Base-by-base conservation (phyloP, 1,140 invertebrate species). In the Zaprionus camerounensis region DNA sequence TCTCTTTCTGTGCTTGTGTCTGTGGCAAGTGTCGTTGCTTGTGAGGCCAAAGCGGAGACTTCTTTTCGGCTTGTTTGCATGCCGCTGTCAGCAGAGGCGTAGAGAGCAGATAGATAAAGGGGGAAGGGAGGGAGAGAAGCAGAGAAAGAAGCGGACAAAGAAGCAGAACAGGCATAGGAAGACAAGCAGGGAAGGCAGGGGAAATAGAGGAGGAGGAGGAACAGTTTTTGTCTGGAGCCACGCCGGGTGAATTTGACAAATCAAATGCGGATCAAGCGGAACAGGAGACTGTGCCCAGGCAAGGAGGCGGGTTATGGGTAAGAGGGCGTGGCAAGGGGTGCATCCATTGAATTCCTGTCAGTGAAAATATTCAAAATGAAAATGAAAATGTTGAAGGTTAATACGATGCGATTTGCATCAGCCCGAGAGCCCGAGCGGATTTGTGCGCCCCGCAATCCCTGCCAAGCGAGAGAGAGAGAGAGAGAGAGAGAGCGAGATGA, bases 341-440 rank as follows among this genome's bases (percentile, higher is more conserved):
- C 15, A 34, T 20, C 73, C 78, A 80, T 80, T 83, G 80, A 81
- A 81, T 84, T 81, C 51, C 78, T 71, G 71, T 80, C 80, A 71
- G 68, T 64, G 65, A 67, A 78, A 86, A 82, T 82, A 80, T 82
- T 78, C 78, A 71, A 76, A 63, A 68, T 61, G 59, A 72, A 84
- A 87, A 82, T 79, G 72, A 88, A 83, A 83, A 83, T 78, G 84
- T 83, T 81, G 78, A 88, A 88, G 83, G 83, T 88, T 87, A 88
- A 87, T 88, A 72, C 81, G 71, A 78, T 87, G 84, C 75, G 84
- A 88, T 88, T 87, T 82, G 82, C 62, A 64, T 58, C 62, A 71
- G 66, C 17, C 36, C 36, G 3, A 38, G 36, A 15, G 13, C 36
- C 15, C 5, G 20, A 53, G 49, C 61, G 79, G 79, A 76, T 81